These are phyloP conservation scores for Euwallacea similis DNA, from an alignment of 1,140 invertebrate species.

Conservation along the genomic window DNA sequence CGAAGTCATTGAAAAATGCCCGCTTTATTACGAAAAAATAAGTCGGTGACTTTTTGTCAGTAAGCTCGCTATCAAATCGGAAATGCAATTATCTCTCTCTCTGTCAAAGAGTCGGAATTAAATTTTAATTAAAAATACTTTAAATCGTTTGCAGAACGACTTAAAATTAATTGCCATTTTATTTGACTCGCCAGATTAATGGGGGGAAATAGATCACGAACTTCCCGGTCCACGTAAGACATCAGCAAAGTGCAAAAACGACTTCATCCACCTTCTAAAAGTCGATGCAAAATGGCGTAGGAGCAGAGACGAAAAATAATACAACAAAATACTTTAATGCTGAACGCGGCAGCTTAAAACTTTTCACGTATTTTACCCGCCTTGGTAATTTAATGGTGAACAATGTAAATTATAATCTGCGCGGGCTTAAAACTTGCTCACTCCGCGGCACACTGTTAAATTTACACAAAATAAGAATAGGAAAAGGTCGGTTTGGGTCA, in stretches of 20 bases:
- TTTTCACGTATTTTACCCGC: slow-evolving; percentile 11
- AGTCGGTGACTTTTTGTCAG: slow-evolving; percentile 10
- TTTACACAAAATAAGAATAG: slow-evolving; percentile 10
- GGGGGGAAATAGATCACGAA: too few species aligned
- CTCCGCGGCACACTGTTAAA: slow-evolving; percentile 6
- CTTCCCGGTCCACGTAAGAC: too few species aligned
- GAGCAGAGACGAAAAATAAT: not conserved
- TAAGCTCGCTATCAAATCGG: not conserved
- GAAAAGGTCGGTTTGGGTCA: not conserved
- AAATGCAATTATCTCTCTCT: slow-evolving; percentile 16
- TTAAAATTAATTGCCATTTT: slow-evolving; percentile 2
- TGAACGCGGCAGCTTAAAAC: slow-evolving; percentile 7
- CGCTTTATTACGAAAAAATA: slow-evolving; percentile 16
- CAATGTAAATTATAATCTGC: slow-evolving; percentile 14
- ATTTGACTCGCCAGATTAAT: too few species aligned
- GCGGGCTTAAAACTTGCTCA: slow-evolving; percentile 12
- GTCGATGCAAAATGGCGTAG: too few species aligned
- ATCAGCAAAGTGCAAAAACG: too few species aligned
- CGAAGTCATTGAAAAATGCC: slow-evolving; percentile 4
- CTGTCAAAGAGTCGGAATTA: slow-evolving; percentile 1
- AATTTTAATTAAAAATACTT: slow-evolving; percentile 16
- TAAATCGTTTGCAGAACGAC: slow-evolving; percentile 1
- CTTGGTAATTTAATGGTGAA: slow-evolving; percentile 17
- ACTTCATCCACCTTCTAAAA: too few species aligned
- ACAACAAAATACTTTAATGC: slow-evolving; percentile 13